phyloP scores from a whole-genome alignment of 2,888 invertebrate species.

The Bursaphelenchus okinawaensis region DNA sequence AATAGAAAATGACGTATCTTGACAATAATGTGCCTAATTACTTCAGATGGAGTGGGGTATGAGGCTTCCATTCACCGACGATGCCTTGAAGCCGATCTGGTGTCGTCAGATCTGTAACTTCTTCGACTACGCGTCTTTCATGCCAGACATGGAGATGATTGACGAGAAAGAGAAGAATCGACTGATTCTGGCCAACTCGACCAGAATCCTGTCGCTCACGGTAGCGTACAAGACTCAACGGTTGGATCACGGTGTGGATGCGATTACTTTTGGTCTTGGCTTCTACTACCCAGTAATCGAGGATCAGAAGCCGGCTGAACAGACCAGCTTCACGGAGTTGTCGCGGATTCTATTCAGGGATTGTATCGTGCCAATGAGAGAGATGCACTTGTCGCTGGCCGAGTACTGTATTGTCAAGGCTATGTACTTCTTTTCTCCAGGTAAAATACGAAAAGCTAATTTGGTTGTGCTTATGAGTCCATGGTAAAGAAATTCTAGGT shows the following conservation, averaged over 20 bases:
- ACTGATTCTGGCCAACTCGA: conserved; percentile 8
- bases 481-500: too few relatives aligned
- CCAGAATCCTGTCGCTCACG: not conserved
- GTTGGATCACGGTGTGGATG: not conserved
- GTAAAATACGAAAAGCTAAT: not conserved
- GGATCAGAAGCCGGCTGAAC: not conserved
- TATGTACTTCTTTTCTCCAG: conserved; percentile 11
- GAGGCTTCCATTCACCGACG: not conserved
- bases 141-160: conserved; percentile 9
- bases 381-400: conserved; percentile 1
- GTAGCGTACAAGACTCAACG: conserved; percentile 8
- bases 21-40: not conserved
- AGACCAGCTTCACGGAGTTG: not conserved
- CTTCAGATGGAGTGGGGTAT: conserved; percentile 8
- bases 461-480: too few relatives aligned
- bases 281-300: conserved; percentile 1
- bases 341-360: not conserved
- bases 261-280: conserved; percentile 2
- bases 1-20: too few relatives aligned
- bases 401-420: conserved; percentile 7
- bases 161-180: conserved; percentile 6
- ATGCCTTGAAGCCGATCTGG: conserved; percentile 8
- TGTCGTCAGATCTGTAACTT: conserved; percentile 5
- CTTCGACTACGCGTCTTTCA: conserved; percentile 1
- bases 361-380: conserved; percentile 8